Conservation (phyloP, 1,140 invertebrate genomes). For the Amphibalanus amphitrite region DNA sequence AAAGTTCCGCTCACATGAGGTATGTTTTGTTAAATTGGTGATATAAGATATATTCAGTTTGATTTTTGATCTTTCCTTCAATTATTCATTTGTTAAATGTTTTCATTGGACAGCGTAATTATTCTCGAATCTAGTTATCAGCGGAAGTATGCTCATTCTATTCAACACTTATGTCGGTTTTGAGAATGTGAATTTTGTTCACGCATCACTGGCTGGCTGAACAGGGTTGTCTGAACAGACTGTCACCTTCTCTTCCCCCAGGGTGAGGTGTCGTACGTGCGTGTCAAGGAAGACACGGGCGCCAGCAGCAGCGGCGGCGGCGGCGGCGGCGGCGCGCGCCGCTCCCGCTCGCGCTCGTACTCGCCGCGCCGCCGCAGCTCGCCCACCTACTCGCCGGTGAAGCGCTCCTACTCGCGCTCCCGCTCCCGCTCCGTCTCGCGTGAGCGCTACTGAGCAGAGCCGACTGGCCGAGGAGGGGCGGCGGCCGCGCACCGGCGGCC, state of each 20-base stretch:
- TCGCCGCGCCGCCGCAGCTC: constrained; percentile 58
- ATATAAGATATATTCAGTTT: too few species aligned
- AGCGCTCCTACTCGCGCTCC: constrained; percentile 40
- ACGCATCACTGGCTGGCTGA: constrained; percentile 6
- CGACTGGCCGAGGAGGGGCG: constrained; percentile 58
- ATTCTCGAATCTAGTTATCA: neutral
- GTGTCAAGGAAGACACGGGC: constrained; percentile 75
- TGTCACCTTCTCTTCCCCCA: constrained; percentile 24
- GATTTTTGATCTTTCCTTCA: too few species aligned
- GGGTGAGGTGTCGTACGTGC: constrained; percentile 89
- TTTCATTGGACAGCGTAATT: neutral
- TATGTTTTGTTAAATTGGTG: constrained; percentile 32
- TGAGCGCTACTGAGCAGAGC: constrained; percentile 27
- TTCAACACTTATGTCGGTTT: constrained; percentile 7
- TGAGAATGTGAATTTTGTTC: constrained; percentile 9
- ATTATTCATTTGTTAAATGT: too few species aligned
- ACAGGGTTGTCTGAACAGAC: constrained; percentile 2
- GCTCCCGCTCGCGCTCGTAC: constrained; percentile 36
- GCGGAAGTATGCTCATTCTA: constrained; percentile 4
- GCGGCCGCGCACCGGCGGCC: constrained; percentile 38
- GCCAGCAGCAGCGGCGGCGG: constrained; percentile 24
- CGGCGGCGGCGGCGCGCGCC: constrained; percentile 20
- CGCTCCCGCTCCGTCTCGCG: constrained; percentile 57
- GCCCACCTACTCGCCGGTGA: constrained; percentile 44
- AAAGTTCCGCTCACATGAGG: constrained; percentile 94